Percentiles rank a stretch among this genome's conserved stretches.
phyloP scores from a whole-genome alignment of 2,797 vertebrate species.

The Manis pentadactyla region DNA sequence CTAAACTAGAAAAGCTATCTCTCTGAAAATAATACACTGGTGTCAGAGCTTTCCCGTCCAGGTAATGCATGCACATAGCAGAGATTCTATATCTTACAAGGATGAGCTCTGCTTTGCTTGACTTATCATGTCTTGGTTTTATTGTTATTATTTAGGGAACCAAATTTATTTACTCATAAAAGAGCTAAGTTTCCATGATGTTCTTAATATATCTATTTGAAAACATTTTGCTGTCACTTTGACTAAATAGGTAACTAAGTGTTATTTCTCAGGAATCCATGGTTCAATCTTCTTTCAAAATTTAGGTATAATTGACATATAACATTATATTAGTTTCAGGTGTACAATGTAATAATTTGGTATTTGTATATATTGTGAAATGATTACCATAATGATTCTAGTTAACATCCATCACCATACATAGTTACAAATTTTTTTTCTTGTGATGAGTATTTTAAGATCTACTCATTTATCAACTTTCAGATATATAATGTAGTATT shows the following conservation, averaged over 20 bases:
- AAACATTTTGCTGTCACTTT: background rate
- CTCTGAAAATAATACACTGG: background rate
- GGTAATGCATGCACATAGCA: background rate
- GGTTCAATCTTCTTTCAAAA: background rate
- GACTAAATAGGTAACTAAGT: background rate
- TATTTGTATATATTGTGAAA: background rate
- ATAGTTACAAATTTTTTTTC: background rate
- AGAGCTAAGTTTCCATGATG: background rate
- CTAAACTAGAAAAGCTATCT: background rate
- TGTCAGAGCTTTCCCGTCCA: background rate
- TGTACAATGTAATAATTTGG: background rate
- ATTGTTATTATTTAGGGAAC: background rate
- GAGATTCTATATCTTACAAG: background rate
- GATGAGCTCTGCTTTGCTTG: background rate
- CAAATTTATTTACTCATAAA: background rate
- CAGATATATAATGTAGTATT: no score
- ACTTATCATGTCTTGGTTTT: background rate
- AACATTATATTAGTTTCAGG: background rate
- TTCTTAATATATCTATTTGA: background rate
- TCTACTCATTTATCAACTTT: no score
- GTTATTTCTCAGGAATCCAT: background rate
- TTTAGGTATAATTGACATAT: no score
- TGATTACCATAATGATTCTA: background rate
- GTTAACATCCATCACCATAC: background rate
- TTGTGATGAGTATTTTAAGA: background rate